Base-by-base conservation (phyloP, 1,140 invertebrate species). In the Prorops nasuta region DNA sequence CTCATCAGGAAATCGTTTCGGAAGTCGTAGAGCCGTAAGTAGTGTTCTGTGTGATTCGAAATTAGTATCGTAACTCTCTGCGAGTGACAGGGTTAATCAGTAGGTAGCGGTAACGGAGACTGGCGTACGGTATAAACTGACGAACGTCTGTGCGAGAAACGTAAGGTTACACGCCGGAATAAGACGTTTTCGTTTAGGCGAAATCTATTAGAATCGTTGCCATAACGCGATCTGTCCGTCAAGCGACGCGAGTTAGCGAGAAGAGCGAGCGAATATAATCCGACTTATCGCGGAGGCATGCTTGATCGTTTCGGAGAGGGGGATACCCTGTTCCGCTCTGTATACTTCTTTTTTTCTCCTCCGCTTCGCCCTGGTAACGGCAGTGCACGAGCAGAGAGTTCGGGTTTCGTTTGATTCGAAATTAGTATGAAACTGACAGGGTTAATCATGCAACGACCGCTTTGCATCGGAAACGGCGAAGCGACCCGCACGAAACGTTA, bases 31-130 rank as follows among this genome's bases (percentile, higher is more conserved):
- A 28, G 24, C 24, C 24, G 24, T 6, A 12, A 12, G 24, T 28
- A 12, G 24, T 28, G 49, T 61, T 63, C 43, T 61, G 64, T 71
- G 73, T 69, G 67, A 67, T 71, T 71, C 68, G 69, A 76, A 78
- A 77, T 78, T 78, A 78, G 76, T 77, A 77, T 76, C 71, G 72
- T 65, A 65, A 74, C 63, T 75, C 69, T 67, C 76, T 78, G 76
- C 60, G 62, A 60, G 68, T 77, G 76, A 78, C 76, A 77, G 74
- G 68, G 67, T 74, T 78, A 78, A 78, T 78, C 76, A 77, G 63
- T 64, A 46, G n/a, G 51, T 40, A 61, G 37, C 35, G 35, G 38
- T 31, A 34, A 37, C 51, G 51, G 17, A 12, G 16, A 9, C 20
- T 16, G 35, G 34, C 15, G 37, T 31, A 15, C 31, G 17, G 21